phyloP scores from a whole-genome alignment of 2,888 invertebrate species.

The Spodoptera littoralis region DNA sequence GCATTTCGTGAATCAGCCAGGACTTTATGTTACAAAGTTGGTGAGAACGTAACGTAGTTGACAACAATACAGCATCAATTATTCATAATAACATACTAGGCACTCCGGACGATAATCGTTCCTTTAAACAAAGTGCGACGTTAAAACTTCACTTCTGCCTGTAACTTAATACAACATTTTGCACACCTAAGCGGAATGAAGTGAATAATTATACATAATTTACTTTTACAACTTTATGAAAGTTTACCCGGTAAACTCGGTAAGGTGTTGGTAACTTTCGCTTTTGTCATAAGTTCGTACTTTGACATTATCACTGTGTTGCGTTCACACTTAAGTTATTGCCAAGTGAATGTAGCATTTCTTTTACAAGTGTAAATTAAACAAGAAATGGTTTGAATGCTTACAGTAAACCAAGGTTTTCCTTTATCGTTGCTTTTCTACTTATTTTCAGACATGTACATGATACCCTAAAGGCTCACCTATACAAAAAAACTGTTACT shows the following conservation, averaged over 20 bases:
- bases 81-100: slow-evolving; percentile 49
- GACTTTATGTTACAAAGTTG: slow-evolving; percentile 31
- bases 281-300: slow-evolving; percentile 49
- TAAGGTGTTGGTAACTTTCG: slow-evolving; percentile 53
- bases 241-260: slow-evolving; percentile 59
- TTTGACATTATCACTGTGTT: slow-evolving; percentile 55
- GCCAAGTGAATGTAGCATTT: slow-evolving; percentile 20
- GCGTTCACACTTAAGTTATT: slow-evolving; percentile 50
- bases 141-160: slow-evolving; percentile 62
- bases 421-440: background rate
- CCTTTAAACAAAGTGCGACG: slow-evolving; percentile 57
- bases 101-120: slow-evolving; percentile 48
- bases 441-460: background rate
- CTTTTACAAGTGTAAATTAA: slow-evolving; percentile 12
- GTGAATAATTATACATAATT: slow-evolving; percentile 72
- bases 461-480: no score
- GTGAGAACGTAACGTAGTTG: slow-evolving; percentile 32
- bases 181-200: slow-evolving; percentile 66
- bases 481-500: no score
- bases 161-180: slow-evolving; percentile 68
- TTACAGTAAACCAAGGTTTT: slow-evolving; percentile 9
- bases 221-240: slow-evolving; percentile 66
- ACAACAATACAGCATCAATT: slow-evolving; percentile 45
- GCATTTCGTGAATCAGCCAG: slow-evolving; percentile 28
- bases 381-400: slow-evolving; percentile 12